Base-by-base conservation (phyloP, 2,888 invertebrate species). In the Lathronympha strigana region DNA sequence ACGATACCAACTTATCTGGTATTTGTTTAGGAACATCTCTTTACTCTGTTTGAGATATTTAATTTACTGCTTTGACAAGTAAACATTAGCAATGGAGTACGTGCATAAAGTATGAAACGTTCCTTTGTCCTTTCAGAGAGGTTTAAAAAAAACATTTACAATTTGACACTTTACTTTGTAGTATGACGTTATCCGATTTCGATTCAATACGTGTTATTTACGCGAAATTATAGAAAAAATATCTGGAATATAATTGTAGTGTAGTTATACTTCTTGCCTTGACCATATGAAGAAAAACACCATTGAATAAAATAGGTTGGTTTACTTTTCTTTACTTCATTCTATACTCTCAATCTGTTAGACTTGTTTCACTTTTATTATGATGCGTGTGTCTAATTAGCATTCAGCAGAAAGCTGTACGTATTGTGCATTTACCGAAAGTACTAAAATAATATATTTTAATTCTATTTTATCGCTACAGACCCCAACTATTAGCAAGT, bases 111-210 rank as follows among this genome's bases (percentile, higher is more conserved):
- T 15, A 15, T 15, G 8, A 40, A 36, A 53, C 21, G 6, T 31
- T 17, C 15, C n/a, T 47, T 47, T 23, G 28, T 19, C 47, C 47
- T 36, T 36, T 33, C 47, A 36, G 9, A 47, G n/a, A 17, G 5
- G 21, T 28, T 47, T 15, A 36, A 58, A 47, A 63, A 63, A 11
- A 23, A 40, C 4, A 23, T 15, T 36, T 38, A 40, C 4, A 23
- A 15, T 36, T 38, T 60, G 60, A 54, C 53, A 43, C 47, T 60
- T 17, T n/a, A n/a, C n/a, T 51, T 45, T 43, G 17, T 53, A 61
- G 31, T 50, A 23, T 64, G 45, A 58, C 51, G 58, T 66, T 66
- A 60, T 61, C 49, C 66, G 31, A 51, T 66, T 60, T 53, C 64
- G 40, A 60, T 60, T 66, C 47, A 31, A 19, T 60, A 53, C 60